Percentiles rank a stretch among this genome's conserved stretches.
phyloP scores from a whole-genome alignment of 2,113 vertebrate species.

The Candoia aspera region DNA sequence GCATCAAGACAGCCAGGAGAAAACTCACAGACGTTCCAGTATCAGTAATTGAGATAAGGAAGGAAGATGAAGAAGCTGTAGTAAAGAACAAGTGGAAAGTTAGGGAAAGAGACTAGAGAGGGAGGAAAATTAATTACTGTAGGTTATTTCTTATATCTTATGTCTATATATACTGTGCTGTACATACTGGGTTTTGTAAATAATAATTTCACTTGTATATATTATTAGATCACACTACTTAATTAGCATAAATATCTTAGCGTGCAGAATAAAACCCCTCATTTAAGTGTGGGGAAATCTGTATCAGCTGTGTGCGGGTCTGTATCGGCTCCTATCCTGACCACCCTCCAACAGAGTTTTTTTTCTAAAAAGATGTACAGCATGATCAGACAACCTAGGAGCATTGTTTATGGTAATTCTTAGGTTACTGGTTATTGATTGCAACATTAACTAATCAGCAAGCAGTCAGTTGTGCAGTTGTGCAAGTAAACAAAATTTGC shows the following conservation, averaged over 20 bases:
- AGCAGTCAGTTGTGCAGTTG: conserved; percentile 27
- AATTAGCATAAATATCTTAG: neutral
- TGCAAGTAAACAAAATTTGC: conserved; percentile 54
- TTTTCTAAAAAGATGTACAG: neutral
- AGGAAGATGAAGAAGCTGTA: no score
- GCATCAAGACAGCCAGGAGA: no score
- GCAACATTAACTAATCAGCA: conserved; percentile 16
- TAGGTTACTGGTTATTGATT: conserved; percentile 15
- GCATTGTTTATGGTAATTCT: conserved; percentile 39
- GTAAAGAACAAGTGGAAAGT: no score
- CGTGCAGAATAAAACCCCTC: neutral
- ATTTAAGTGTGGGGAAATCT: no score
- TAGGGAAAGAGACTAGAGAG: no score
- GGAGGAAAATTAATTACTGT: no score
- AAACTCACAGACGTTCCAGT: no score
- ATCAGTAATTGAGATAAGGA: no score
- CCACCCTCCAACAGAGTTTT: neutral
- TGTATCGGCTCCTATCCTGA: no score
- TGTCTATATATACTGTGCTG: no score
- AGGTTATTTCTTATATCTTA: no score
- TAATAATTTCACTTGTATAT: no score
- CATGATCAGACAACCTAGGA: conserved; percentile 10
- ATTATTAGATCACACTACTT: neutral
- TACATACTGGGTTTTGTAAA: neutral
- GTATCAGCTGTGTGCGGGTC: neutral